Percentiles rank a stretch among this genome's conserved stretches.
phyloP scores from a whole-genome alignment of 2,797 vertebrate species.

The Acanthiza pusilla region DNA sequence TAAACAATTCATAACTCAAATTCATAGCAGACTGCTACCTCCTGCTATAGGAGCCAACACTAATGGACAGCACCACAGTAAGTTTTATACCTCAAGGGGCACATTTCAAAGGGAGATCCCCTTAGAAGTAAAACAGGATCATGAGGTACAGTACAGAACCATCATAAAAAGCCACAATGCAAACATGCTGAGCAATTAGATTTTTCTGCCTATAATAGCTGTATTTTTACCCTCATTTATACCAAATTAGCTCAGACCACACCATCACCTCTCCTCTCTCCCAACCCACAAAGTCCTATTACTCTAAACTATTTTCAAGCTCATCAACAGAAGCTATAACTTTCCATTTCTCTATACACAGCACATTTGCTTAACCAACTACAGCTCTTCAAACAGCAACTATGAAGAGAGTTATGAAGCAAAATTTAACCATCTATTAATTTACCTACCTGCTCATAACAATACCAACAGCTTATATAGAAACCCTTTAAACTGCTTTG shows the following conservation, averaged over 20 bases:
- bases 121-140: not conserved
- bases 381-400: not conserved
- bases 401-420: accelerated
- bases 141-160: not conserved
- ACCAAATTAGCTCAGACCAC: not conserved
- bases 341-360: accelerated
- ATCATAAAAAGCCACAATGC: not conserved
- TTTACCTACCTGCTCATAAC: not conserved
- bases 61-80: not conserved
- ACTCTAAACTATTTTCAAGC: not conserved
- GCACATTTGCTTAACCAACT: not conserved
- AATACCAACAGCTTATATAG: accelerated
- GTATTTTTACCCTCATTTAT: not conserved
- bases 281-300: not conserved
- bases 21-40: not conserved
- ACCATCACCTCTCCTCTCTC: not conserved
- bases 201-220: not conserved
- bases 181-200: not conserved
- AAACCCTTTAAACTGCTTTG: accelerated
- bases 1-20: not conserved
- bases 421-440: not conserved
- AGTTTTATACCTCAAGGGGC: not conserved
- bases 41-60: not conserved
- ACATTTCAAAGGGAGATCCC: not conserved
- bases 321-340: not conserved